Percentiles rank a stretch among this genome's conserved stretches.
These are phyloP conservation scores for Enteromius viviparus DNA, from an alignment of 2,797 vertebrate species.

Conservation along the genomic window DNA sequence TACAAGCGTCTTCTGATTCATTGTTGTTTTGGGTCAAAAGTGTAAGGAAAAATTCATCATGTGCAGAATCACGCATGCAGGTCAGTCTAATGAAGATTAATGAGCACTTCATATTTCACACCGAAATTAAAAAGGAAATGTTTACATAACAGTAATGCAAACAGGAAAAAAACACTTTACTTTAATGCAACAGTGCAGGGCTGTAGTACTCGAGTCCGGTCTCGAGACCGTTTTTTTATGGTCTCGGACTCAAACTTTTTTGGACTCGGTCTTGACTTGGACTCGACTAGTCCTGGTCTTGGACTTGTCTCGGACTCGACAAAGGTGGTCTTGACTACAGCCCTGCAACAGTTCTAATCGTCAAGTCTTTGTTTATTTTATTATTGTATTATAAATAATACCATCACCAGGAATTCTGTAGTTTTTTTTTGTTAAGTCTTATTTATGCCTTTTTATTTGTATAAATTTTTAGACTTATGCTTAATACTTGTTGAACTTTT, in stretches of 20 bases:
- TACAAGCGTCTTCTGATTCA: background rate
- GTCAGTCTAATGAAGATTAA: background rate
- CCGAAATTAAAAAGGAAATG: background rate
- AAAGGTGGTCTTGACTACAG: no score
- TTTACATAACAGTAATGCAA: background rate
- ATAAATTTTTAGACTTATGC: background rate
- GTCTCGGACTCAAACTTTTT: no score
- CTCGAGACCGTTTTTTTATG: no score
- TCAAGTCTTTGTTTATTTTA: background rate
- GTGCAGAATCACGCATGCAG: background rate
- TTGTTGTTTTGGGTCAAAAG: slow-evolving; percentile 2
- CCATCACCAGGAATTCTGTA: background rate
- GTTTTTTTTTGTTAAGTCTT: background rate
- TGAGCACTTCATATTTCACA: background rate
- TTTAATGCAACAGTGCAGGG: background rate
- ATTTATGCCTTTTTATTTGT: background rate
- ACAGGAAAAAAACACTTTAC: background rate
- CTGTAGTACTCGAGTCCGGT: no score
- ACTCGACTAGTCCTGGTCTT: no score
- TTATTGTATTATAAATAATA: background rate
- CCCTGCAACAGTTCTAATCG: no score
- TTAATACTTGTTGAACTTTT: background rate
- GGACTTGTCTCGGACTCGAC: no score
- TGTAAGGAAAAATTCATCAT: background rate
- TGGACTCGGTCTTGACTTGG: no score